Evolutionary conservation across 2,113 vertebrate genomes (phyloP), one percentile per base, ranked within the genome.

Genomic region (Desmodus rotundus): DNA sequence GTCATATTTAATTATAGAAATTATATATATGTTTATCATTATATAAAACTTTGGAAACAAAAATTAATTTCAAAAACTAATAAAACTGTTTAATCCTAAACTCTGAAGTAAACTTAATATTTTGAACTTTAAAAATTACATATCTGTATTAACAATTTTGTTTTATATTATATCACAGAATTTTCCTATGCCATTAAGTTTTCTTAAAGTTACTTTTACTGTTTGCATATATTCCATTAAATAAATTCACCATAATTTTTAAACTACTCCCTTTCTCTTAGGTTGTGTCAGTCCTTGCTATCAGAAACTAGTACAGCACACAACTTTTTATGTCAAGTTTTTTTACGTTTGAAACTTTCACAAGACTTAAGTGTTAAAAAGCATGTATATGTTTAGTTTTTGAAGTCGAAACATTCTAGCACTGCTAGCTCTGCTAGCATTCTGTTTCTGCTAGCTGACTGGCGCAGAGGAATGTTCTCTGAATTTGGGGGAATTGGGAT

Each of bases 51-150:
- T 84, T 82, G 50, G 31, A 63, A 52, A 63, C 45, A 74, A 22
- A 47, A 45, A 31, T 85, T 70, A 72, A 81, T 87, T 95, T 93
- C n/a, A 19, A 93, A 87, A 93, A 82, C 16, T 28, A 61, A 88
- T 90, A 38, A 83, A 93, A 94, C 12, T 78, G n/a, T 54, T 43
- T 11, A 78, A 47, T 24, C 56, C 11, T 77, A 24, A 24, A 84
- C 68, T 56, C 56, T 76, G 33, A 89, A 54, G 63, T 92, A 78
- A 47, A 13, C 54, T 88, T n/a, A 54, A 33, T 67, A 73, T 58
- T 63, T 94, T 68, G 22, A 67, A 14, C 43, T 70, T 93, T 72
- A 28, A 82, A 91, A 96, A 92, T 38, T 80, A 1, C 4, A 2
- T 47, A 26, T 89, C 7, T 89, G 3, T 38, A 76, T n/a, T 82